phyloP scores from a whole-genome alignment of 2,888 invertebrate genomes.

The Euplagia quadripunctaria region DNA sequence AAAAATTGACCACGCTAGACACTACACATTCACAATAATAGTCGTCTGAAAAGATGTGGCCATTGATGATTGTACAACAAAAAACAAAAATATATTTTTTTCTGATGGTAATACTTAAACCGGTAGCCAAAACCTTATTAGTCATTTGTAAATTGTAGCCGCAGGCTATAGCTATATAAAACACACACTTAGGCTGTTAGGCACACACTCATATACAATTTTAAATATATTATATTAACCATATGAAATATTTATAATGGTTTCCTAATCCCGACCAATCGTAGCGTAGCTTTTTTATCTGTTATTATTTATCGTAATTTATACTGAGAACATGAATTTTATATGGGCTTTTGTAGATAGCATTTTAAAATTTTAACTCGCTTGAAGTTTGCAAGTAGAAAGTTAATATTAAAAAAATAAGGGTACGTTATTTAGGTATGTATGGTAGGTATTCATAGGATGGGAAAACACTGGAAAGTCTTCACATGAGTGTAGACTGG shows the following conservation, averaged over 20 bases:
- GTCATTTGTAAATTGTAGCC: slow-evolving; percentile 37
- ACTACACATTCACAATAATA: background rate
- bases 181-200: background rate
- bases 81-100: background rate
- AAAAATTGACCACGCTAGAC: background rate
- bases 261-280: slow-evolving; percentile 22
- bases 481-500: too few species aligned
- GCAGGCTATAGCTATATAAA: slow-evolving; percentile 45
- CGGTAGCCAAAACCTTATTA: slow-evolving; percentile 37
- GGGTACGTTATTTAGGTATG: too few species aligned
- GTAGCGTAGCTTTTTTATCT: background rate
- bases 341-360: too few species aligned
- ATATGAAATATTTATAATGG: background rate
- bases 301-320: background rate
- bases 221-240: background rate
- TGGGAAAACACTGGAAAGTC: too few species aligned
- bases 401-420: too few species aligned
- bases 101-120: slow-evolving; percentile 31
- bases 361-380: too few species aligned
- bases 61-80: too few species aligned
- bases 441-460: too few species aligned
- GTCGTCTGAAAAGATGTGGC: background rate
- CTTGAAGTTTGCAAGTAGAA: too few species aligned
- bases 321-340: background rate
- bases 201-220: background rate